Evolutionary conservation across 2,888 invertebrate genomes (phyloP).

Genomic region (Frankliniella fusca): DNA sequence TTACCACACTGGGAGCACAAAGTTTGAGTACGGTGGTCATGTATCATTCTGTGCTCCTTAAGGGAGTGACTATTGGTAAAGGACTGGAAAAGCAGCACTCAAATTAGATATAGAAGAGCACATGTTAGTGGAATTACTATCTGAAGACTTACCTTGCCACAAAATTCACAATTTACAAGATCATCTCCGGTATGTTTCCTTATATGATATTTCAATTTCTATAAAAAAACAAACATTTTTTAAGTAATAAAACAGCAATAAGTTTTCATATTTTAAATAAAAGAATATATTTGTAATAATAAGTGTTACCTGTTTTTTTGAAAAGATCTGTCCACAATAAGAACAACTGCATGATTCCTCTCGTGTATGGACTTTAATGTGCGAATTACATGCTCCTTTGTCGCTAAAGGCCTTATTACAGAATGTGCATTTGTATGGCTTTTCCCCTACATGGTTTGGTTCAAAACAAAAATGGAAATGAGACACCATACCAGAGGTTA

Average conservation of each 20-base stretch:
- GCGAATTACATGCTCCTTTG: constrained; percentile 42
- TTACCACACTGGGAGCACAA: background rate
- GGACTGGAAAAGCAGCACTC: background rate
- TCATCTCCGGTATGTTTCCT: constrained; percentile 42
- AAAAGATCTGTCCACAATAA: constrained; percentile 41
- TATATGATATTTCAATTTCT: constrained; percentile 43
- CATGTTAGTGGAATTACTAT: background rate
- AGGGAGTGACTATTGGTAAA: background rate
- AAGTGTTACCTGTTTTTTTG: constrained; percentile 39
- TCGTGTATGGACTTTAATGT: constrained; percentile 41
- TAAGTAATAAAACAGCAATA: background rate
- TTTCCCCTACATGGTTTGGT: constrained; percentile 38
- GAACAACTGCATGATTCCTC: constrained; percentile 41
- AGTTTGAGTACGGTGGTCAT: constrained; percentile 6
- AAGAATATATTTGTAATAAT: background rate
- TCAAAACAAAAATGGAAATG: background rate
- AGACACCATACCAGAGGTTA: background rate
- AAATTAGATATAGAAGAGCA: background rate
- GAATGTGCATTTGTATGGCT: constrained; percentile 42
- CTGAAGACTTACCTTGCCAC: constrained; percentile 39
- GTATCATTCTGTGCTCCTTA: background rate
- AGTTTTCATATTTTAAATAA: background rate
- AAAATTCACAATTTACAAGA: constrained; percentile 41
- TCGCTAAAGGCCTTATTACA: constrained; percentile 42
- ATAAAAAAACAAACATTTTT: constrained; percentile 34